Percentiles rank a stretch among this genome's conserved stretches.
Evolutionary conservation across 2,113 vertebrate species (phyloP).

Genomic region (Thalassarche chlororhynchos): DNA sequence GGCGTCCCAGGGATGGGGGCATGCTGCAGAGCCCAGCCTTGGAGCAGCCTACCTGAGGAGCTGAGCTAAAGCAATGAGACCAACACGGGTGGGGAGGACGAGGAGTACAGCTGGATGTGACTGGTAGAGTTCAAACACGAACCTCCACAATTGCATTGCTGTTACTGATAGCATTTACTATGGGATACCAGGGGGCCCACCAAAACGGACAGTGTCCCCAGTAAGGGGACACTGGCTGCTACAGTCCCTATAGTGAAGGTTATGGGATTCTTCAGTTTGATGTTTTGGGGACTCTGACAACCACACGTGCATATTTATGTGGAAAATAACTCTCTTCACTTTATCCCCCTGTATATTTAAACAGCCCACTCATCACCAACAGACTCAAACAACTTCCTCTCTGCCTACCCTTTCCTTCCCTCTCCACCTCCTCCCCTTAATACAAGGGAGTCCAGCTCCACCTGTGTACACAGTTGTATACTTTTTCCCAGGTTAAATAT

Average conservation of each 20-base stretch:
- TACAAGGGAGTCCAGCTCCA: background rate
- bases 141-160: rapidly evolving
- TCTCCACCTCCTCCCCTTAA: background rate
- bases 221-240: background rate
- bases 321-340: background rate
- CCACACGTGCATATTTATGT: background rate
- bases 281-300: background rate
- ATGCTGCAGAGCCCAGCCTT: background rate
- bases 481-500: background rate
- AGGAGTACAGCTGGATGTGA: background rate
- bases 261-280: background rate
- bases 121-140: background rate
- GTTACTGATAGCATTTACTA: background rate
- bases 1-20: rapidly evolving
- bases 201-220: background rate
- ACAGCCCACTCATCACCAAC: background rate
- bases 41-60: background rate
- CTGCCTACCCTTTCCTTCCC: background rate
- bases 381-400: background rate
- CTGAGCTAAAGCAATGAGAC: background rate
- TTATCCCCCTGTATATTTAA: background rate
- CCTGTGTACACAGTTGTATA: background rate
- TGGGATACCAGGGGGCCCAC: background rate
- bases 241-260: background rate
- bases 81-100: rapidly evolving